A percentile compares a stretch with the other conserved stretches of the same genome.
phyloP scores from a whole-genome alignment of 1,140 invertebrate genomes.

The Helicoverpa armigera region DNA sequence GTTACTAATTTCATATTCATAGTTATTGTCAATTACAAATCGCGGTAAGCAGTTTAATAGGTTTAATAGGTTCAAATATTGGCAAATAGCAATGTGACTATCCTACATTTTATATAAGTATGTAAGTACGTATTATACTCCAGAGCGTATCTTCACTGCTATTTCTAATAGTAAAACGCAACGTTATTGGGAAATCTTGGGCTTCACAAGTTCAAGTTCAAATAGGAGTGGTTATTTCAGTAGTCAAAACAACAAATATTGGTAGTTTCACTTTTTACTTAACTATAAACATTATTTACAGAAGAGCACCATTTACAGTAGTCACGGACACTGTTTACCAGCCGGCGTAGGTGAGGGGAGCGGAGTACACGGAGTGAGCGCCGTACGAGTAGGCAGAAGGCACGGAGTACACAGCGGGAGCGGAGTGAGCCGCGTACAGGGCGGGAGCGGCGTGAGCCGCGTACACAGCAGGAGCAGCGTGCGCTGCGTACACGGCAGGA shows the following conservation, averaged over 20 bases:
- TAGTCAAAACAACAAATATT: slow-evolving; percentile 34
- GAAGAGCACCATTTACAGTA: slow-evolving; percentile 13
- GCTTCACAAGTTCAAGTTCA: no score
- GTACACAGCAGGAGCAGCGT: slow-evolving; percentile 52
- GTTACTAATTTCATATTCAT: background rate
- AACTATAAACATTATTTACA: slow-evolving; percentile 55
- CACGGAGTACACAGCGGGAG: slow-evolving; percentile 51
- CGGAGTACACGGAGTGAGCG: slow-evolving; percentile 45
- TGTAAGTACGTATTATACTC: no score
- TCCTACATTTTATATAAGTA: no score
- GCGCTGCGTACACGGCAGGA: slow-evolving; percentile 36
- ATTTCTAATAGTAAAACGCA: no score
- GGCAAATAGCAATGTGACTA: no score
- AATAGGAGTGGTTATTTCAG: no score
- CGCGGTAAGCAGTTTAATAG: no score
- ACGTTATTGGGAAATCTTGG: no score
- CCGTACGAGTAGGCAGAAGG: slow-evolving; percentile 51
- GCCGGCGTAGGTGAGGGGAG: slow-evolving; percentile 49
- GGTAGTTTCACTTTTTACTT: slow-evolving; percentile 56
- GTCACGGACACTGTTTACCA: slow-evolving; percentile 15
- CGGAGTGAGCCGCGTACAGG: slow-evolving; percentile 48
- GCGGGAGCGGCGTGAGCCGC: slow-evolving; percentile 50
- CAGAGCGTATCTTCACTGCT: no score
- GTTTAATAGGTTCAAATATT: no score
- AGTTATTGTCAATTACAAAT: no score